Evolutionary conservation across 64 coral and sea anemone species (phyloP).

Genomic region (Montipora cactus): DNA sequence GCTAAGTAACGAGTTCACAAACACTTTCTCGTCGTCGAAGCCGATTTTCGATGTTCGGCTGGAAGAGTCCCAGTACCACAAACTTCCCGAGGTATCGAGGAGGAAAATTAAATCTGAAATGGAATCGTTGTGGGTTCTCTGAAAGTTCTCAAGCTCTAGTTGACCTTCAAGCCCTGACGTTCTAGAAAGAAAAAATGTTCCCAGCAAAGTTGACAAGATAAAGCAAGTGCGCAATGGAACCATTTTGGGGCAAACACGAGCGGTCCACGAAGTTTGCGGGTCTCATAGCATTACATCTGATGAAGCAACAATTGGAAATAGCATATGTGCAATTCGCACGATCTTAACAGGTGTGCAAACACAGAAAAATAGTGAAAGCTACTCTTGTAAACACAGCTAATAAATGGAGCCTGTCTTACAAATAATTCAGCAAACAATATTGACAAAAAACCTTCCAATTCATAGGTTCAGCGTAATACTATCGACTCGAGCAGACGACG

Average conservation of each 20-base stretch:
- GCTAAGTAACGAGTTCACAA: slow-evolving; percentile 84
- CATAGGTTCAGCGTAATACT: no score
- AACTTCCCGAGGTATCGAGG: slow-evolving; percentile 87
- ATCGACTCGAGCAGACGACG: no score
- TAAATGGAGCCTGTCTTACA: neutral
- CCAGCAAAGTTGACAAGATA: neutral
- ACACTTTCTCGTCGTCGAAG: slow-evolving; percentile 89
- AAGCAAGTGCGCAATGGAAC: neutral
- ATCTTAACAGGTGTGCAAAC: slow-evolving; percentile 15
- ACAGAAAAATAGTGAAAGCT: neutral
- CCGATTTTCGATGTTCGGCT: slow-evolving; percentile 35
- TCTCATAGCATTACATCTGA: neutral
- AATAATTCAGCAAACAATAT: neutral
- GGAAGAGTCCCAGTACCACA: slow-evolving; percentile 48
- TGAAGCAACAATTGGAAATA: neutral
- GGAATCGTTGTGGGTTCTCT: slow-evolving; percentile 81
- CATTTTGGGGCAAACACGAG: neutral
- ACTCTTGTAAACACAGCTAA: slow-evolving; percentile 4
- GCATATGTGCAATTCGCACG: slow-evolving; percentile 28
- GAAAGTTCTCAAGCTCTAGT: slow-evolving; percentile 74
- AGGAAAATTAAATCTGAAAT: slow-evolving; percentile 90
- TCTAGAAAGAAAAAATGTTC: neutral
- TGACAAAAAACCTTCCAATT: neutral
- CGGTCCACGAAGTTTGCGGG: no score
- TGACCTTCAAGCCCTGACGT: slow-evolving; percentile 32